These are phyloP conservation scores for Morelia viridis DNA, from an alignment of 2,797 vertebrate species.

Conservation along the genomic window DNA sequence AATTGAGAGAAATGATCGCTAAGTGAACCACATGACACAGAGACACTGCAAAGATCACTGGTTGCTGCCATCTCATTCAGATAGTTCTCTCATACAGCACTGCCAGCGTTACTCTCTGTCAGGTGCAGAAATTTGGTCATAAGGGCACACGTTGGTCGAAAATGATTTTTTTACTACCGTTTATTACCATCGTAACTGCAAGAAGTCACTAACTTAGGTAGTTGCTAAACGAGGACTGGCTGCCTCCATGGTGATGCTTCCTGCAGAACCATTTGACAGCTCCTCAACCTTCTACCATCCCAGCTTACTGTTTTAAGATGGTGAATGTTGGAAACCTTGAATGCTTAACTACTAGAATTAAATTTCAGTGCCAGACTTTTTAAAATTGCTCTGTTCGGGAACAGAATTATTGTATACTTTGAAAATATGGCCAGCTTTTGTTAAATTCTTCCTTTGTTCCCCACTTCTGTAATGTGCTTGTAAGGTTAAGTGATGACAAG, in stretches of 20 bases:
- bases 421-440: background rate
- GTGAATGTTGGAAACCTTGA: background rate
- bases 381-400: background rate
- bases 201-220: background rate
- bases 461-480: background rate
- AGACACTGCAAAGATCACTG: background rate
- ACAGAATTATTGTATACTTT: background rate
- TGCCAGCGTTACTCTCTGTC: background rate
- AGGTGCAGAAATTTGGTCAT: background rate
- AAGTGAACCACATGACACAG: background rate
- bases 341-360: background rate
- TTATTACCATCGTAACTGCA: background rate
- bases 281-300: background rate
- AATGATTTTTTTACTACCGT: background rate
- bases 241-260: background rate
- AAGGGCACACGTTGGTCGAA: background rate
- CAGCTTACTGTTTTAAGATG: background rate
- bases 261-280: background rate
- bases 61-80: background rate
- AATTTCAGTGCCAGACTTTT: background rate
- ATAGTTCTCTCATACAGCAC: background rate
- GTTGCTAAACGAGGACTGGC: background rate
- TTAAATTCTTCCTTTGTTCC: background rate
- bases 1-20: background rate
- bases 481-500: background rate